Percentiles rank a stretch among this genome's conserved stretches.
Conservation (phyloP, 2,888 invertebrate species). For the Aporophyla lueneburgensis region DNA sequence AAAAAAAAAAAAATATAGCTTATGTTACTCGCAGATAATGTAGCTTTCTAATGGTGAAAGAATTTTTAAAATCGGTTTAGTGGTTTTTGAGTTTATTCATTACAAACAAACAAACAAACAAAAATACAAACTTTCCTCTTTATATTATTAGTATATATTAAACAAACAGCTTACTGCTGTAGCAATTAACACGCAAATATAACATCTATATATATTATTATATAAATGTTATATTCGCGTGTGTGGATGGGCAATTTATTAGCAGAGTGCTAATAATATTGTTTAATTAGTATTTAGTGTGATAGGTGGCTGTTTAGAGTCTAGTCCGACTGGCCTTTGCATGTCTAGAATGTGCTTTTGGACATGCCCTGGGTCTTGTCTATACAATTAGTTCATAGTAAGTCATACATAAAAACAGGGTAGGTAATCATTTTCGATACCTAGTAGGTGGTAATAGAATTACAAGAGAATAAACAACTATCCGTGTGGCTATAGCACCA, state of each 20-base stretch:
- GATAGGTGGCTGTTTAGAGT: constrained; percentile 22
- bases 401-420: neutral
- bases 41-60: no score
- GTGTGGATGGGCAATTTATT: constrained; percentile 33
- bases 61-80: no score
- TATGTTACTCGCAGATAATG: no score
- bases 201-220: neutral
- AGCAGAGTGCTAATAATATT: constrained; percentile 13
- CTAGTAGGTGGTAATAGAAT: no score
- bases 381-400: neutral
- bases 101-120: no score
- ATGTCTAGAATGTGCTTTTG: constrained; percentile 17
- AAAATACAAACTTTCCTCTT: no score
- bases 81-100: no score
- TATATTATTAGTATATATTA: no score
- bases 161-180: constrained; percentile 26
- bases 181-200: constrained; percentile 38
- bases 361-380: neutral
- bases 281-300: constrained; percentile 42
- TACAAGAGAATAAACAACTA: no score
- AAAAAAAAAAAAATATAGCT: no score
- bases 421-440: neutral
- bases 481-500: no score
- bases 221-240: constrained; percentile 36
- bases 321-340: constrained; percentile 8